A percentile compares a stretch with the other conserved stretches of the same genome.
Evolutionary conservation across 2,888 invertebrate genomes (phyloP).

Genomic region (Amphimallon solstitiale): DNA sequence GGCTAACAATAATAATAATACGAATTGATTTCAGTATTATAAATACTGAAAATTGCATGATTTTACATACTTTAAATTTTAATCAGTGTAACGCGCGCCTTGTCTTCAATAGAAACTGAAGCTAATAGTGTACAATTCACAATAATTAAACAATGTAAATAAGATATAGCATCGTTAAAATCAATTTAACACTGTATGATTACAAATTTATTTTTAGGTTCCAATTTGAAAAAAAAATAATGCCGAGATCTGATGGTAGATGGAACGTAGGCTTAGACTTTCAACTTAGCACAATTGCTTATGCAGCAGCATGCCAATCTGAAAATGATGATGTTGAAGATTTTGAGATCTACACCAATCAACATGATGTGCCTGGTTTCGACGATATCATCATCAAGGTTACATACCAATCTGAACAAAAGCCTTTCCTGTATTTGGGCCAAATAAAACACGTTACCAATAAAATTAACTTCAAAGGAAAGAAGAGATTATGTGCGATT

Average conservation of each 20-base stretch:
- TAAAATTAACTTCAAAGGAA: constrained; percentile 1
- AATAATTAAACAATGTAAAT: no score
- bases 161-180: no score
- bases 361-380: neutral
- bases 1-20: no score
- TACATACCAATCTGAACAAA: neutral
- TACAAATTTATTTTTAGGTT: no score
- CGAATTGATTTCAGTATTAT: no score
- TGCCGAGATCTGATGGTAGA: constrained; percentile 1
- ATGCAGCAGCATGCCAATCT: constrained; percentile 8
- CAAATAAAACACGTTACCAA: neutral
- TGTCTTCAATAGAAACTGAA: no score
- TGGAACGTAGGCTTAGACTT: neutral
- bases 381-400: constrained; percentile 7
- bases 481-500: neutral
- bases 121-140: no score
- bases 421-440: neutral
- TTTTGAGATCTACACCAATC: constrained; percentile 8
- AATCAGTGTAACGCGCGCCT: no score
- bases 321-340: constrained; percentile 6
- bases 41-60: no score
- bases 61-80: no score
- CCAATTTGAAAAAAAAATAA: no score
- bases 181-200: no score
- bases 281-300: neutral